These are phyloP conservation scores for Sesia bembeciformis DNA, from an alignment of 2,888 invertebrate species.

Conservation along the genomic window DNA sequence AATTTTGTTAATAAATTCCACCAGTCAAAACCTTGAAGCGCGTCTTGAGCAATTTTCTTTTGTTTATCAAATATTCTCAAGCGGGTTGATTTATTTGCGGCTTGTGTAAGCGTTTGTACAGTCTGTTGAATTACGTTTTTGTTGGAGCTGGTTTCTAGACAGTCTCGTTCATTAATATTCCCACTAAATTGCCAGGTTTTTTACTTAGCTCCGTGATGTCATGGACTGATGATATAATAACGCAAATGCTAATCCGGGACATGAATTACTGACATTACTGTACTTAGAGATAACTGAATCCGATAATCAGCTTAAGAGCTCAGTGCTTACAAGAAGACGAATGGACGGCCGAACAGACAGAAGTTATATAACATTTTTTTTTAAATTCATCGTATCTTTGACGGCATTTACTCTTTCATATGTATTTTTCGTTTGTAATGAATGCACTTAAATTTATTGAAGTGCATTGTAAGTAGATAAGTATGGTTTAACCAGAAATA, in stretches of 20 bases:
- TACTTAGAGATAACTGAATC: too few species aligned
- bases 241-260: neutral
- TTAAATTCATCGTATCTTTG: too few species aligned
- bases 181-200: neutral
- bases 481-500: too few species aligned
- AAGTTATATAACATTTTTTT: too few species aligned
- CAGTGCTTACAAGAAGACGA: too few species aligned
- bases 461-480: too few species aligned
- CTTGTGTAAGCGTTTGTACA: constrained; percentile 16
- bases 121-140: constrained; percentile 12
- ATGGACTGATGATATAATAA: neutral
- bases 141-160: constrained; percentile 9
- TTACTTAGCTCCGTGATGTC: neutral
- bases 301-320: too few species aligned
- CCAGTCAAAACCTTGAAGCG: constrained; percentile 49
- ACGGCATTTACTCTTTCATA: too few species aligned
- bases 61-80: constrained; percentile 42
- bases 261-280: too few species aligned
- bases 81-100: constrained; percentile 38
- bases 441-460: too few species aligned
- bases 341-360: too few species aligned
- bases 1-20: constrained; percentile 64
- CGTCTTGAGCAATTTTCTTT: constrained; percentile 29
- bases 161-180: constrained; percentile 24
- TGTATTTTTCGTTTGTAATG: too few species aligned